These are phyloP conservation scores for Tetranychus truncatus DNA, from an alignment of 2,888 invertebrate species.

Conservation along the genomic window DNA sequence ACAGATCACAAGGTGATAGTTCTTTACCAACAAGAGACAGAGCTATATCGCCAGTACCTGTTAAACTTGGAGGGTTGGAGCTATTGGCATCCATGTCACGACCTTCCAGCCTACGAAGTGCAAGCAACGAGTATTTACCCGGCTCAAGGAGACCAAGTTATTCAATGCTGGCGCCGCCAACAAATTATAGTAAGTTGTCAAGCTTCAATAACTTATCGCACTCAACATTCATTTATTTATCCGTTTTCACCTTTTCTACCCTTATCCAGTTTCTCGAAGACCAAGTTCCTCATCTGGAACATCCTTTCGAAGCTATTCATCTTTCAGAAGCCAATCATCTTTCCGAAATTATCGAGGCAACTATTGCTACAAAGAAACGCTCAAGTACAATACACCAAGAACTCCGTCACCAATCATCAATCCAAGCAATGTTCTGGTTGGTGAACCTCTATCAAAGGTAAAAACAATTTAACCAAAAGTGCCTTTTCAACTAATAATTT, in stretches of 20 bases:
- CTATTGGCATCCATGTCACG: conserved; percentile 6
- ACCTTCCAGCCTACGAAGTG: conserved; percentile 19
- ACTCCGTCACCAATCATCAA: not conserved
- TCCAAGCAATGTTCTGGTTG: not conserved
- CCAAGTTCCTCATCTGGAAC: conserved; percentile 24
- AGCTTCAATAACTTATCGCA: not conserved
- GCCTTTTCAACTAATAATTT: not conserved
- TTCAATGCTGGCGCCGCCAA: conserved; percentile 24
- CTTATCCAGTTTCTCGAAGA: conserved; percentile 24
- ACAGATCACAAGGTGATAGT: not conserved
- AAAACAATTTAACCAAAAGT: not conserved
- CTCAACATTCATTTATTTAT: not conserved
- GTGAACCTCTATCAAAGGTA: not conserved
- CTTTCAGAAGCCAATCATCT: conserved; percentile 25
- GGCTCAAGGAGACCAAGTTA: conserved; percentile 23
- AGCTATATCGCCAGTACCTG: conserved; percentile 18
- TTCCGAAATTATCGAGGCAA: conserved; percentile 23
- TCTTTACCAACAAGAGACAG: conserved; percentile 11
- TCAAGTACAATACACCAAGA: not conserved
- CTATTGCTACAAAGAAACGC: not conserved
- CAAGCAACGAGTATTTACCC: conserved; percentile 24
- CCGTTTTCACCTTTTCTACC: not conserved
- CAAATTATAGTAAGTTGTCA: conserved; percentile 22
- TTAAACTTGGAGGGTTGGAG: not conserved
- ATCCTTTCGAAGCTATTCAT: conserved; percentile 21